Base-by-base conservation (phyloP, 2,797 vertebrate genomes). In the Sebastes melanostomus region DNA sequence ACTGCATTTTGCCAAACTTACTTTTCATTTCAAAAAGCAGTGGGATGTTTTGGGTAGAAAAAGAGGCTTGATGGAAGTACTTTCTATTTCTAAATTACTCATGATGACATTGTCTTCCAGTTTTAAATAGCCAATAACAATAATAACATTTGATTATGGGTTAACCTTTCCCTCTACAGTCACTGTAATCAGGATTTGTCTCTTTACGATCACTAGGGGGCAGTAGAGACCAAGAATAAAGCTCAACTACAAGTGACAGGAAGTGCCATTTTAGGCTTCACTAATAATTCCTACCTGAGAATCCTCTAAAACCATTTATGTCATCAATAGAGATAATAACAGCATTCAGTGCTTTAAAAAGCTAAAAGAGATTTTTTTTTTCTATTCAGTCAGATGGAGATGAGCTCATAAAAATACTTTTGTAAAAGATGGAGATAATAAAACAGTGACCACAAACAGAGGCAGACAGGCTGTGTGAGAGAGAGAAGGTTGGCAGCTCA, bases 171-270 rank as follows among this genome's bases (percentile, higher is more conserved):
- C 8, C n/a, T 7, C 10, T n/a, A 20, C 10, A 24, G 3, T 71
- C 7, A 32, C 2, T 58, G 32, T 6, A 14, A 36, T 68, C 20
- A 59, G 4, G 38, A 8, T 22, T 16, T 66, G 13, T 54, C 22
- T 32, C 24, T 70, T 46, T 65, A n/a, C 0, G 0, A 24, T 38
- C 93, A 84, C 11, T 83, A 90, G 92, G 75, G 84, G 92, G 92
- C 85, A 92, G 86, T 88, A 93, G 72, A 94, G 84, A 85, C 89
- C 83, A 93, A 73, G 73, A 42, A 36, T 86, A 78, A 52, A n/a
- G 8, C 25, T 60, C 11, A 27, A 13, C 9, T 67, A 9, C 3
- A 70, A 54, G 6, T 12, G 12, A 13, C 25, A 36, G 4, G 16
- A 69, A 12, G 29, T 9, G 46, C 27, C 68, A 67, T 80, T 70